Conservation (phyloP, 1,140 invertebrate genomes). For the Bombus consobrinus region DNA sequence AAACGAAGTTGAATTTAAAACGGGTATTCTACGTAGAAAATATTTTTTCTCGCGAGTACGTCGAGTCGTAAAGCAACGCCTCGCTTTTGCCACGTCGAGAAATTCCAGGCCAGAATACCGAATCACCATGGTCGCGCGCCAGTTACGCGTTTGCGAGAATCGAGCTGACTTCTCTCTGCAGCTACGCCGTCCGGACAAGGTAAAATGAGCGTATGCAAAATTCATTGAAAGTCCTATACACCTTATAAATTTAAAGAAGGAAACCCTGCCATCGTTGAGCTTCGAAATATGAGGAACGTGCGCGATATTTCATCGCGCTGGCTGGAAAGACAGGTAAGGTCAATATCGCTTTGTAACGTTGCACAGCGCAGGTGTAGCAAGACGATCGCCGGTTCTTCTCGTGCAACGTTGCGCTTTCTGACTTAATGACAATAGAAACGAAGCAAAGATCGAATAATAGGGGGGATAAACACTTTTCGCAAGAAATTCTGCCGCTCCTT, state of each 20-base stretch:
- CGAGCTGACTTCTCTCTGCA: neutral
- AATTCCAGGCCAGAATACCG: constrained; percentile 9
- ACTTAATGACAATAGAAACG: neutral
- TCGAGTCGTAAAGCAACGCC: neutral
- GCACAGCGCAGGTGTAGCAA: neutral
- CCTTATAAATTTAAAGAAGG: constrained; percentile 32
- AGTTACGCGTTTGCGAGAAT: constrained; percentile 10
- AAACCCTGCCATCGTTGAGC: neutral
- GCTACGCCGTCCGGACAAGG: neutral
- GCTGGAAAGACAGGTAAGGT: neutral
- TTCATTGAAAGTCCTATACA: constrained; percentile 7
- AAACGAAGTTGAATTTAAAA: constrained; percentile 5
- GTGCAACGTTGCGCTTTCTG: neutral
- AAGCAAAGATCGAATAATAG: constrained; percentile 8
- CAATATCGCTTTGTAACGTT: neutral
- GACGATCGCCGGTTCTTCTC: too few species aligned
- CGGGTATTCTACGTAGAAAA: neutral
- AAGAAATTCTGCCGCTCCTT: constrained; percentile 20
- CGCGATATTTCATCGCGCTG: neutral
- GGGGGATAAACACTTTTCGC: constrained; percentile 23
- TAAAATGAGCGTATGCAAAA: constrained; percentile 25
- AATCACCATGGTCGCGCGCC: neutral
- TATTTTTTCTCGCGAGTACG: neutral
- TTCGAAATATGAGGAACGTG: constrained; percentile 7
- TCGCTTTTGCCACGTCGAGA: neutral